A percentile compares a stretch with the other conserved stretches of the same genome.
Conservation (phyloP, 2,113 vertebrate genomes). For the Gopherus flavomarginatus region DNA sequence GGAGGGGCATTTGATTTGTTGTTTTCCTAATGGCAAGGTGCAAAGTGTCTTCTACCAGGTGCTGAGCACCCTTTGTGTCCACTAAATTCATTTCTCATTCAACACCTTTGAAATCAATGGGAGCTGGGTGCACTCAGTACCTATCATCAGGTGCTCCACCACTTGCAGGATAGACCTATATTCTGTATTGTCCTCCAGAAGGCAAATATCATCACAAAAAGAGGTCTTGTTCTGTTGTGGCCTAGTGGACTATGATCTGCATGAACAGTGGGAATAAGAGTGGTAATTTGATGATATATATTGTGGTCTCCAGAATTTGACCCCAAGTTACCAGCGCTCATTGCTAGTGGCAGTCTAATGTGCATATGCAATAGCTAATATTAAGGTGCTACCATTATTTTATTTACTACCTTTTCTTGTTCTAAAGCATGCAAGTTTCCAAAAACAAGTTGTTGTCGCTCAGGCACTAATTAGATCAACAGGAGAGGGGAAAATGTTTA, state of each 20-base stretch:
- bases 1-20: background rate
- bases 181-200: background rate
- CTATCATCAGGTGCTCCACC: accelerated
- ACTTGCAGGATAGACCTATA: background rate
- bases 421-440: background rate
- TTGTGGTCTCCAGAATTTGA: background rate
- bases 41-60: background rate
- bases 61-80: background rate
- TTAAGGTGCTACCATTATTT: background rate
- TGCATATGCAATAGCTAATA: background rate
- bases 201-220: background rate
- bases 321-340: background rate
- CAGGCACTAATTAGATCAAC: background rate
- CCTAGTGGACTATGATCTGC: background rate
- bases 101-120: background rate
- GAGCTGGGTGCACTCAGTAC: background rate
- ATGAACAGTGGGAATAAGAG: background rate
- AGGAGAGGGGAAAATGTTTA: background rate
- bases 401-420: background rate
- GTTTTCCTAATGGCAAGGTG: background rate
- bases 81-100: background rate
- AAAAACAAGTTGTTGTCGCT: background rate
- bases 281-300: background rate
- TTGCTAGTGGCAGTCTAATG: background rate
- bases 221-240: background rate